Conservation (phyloP, 2,113 vertebrate species). For the Zosterops pallidus region DNA sequence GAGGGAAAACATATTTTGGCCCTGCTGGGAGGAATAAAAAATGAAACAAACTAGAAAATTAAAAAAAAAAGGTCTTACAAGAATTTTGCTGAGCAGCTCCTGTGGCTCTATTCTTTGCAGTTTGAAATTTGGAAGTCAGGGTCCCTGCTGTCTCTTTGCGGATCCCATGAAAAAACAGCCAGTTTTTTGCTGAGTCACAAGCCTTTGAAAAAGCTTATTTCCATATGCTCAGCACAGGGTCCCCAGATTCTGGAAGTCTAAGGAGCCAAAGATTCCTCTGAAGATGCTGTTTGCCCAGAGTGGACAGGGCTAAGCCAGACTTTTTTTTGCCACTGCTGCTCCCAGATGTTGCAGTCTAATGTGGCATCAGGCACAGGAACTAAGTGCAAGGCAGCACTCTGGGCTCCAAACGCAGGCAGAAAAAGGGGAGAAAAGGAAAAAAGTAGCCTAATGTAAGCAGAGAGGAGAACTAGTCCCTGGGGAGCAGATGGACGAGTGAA, state of each 20-base stretch:
- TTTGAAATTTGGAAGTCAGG: background rate
- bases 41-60: rapidly evolving
- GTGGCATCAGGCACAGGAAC: background rate
- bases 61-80: background rate
- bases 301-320: background rate
- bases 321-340: background rate
- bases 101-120: background rate
- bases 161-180: background rate
- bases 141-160: background rate
- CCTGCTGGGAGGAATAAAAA: background rate
- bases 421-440: background rate
- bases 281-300: background rate
- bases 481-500: background rate
- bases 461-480: background rate
- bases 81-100: background rate
- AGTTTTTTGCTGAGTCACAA: background rate
- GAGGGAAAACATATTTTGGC: slow-evolving; percentile 9
- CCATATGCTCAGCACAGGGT: background rate
- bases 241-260: background rate
- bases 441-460: background rate
- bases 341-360: background rate
- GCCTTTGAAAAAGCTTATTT: background rate
- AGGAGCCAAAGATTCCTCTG: background rate
- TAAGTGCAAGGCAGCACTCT: background rate
- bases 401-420: background rate